A percentile compares a stretch with the other conserved stretches of the same genome.
These are phyloP conservation scores for Neosilurus hyrtlii DNA, from an alignment of 2,797 vertebrate genomes.

Conservation along the genomic window DNA sequence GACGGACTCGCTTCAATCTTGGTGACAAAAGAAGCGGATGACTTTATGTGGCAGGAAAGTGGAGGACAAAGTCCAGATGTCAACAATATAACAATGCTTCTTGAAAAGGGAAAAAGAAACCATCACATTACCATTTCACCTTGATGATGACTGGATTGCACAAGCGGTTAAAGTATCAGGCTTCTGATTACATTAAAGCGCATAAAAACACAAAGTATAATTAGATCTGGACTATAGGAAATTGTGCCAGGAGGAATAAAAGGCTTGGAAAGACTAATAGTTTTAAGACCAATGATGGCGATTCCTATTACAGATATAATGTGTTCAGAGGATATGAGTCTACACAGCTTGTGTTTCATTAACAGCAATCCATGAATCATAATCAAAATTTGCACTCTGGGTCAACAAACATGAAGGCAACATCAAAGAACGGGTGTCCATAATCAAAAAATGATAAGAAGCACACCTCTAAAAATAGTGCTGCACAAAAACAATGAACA, in stretches of 20 bases:
- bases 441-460: not conserved
- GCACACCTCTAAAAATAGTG: not conserved
- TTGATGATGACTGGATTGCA: not conserved
- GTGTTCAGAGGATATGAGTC: not conserved
- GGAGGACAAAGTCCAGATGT: slow-evolving; percentile 5
- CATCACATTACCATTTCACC: not conserved
- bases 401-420: not conserved
- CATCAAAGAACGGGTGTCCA: not conserved
- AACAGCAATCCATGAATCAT: not conserved
- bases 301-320: not conserved
- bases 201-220: not conserved
- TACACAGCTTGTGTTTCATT: not conserved
- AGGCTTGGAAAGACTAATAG: not conserved
- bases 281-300: not conserved
- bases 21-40: slow-evolving; percentile 39
- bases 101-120: slow-evolving; percentile 20
- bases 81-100: not conserved
- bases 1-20: slow-evolving; percentile 26
- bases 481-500: not conserved
- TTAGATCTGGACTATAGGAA: not conserved
- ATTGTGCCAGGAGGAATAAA: not conserved
- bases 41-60: slow-evolving; percentile 22
- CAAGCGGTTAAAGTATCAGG: not conserved
- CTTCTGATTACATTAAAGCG: not conserved
- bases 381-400: not conserved